A percentile compares a stretch with the other conserved stretches of the same genome.
These are phyloP conservation scores for Craniophora ligustri DNA, from an alignment of 2,888 invertebrate genomes.

Conservation along the genomic window DNA sequence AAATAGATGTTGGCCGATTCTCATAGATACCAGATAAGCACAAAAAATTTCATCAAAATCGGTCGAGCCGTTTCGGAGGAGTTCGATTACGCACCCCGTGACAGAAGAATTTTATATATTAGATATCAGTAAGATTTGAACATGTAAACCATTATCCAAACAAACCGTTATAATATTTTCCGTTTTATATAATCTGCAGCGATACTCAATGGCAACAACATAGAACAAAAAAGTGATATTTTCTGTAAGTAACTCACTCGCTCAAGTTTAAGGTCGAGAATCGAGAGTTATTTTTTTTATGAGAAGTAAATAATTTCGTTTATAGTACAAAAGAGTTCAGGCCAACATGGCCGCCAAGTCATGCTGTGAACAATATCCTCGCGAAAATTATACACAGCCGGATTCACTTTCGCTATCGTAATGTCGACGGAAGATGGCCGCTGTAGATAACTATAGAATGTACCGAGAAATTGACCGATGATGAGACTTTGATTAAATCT, in stretches of 20 bases:
- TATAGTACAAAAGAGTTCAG: conserved; percentile 39
- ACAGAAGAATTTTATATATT: no score
- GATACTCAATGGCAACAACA: background rate
- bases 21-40: no score
- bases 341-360: conserved; percentile 56
- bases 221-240: conserved; percentile 14
- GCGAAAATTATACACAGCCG: conserved; percentile 82
- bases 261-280: conserved; percentile 43
- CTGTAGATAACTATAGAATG: conserved; percentile 60
- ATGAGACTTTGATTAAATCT: conserved; percentile 45
- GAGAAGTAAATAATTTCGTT: conserved; percentile 34
- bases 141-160: no score
- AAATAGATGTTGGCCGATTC: no score
- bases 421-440: conserved; percentile 61
- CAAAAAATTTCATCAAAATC: no score
- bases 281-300: conserved; percentile 41
- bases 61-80: no score
- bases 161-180: no score
- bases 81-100: no score
- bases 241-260: conserved; percentile 36
- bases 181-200: conserved; percentile 22
- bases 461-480: conserved; percentile 53
- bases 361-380: conserved; percentile 84
- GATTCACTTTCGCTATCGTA: conserved; percentile 80
- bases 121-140: no score